Base-by-base conservation (phyloP, 2,797 vertebrate genomes). In the Sebastes diaconus region DNA sequence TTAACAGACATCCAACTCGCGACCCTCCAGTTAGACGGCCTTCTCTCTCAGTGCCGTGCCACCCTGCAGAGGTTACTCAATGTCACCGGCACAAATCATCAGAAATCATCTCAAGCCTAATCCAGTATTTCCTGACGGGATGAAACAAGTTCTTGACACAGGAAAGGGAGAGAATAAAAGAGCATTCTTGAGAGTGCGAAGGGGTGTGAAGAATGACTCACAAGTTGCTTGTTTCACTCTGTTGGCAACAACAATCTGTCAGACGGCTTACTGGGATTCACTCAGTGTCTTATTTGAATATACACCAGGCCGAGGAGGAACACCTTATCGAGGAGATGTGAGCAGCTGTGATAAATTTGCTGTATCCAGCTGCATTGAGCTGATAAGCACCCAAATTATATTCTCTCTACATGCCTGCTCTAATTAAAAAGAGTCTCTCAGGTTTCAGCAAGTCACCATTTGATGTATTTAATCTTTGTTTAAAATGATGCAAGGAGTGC, bases 341-440 rank as follows among this genome's bases (percentile, higher is more conserved):
- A 93, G 91, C 84, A 80, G 73, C 76, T 73, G 84, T 79, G 91
- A 95, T 93, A 92, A 86, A 90, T 92, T 81, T 68, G 83, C 85
- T 84, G 89, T 85, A 90, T 90, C 84, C 91, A 90, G 90, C 94
- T 95, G 94, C 89, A 89, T 81, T 73, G 55, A 78, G 88, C 90
- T 88, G 94, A 95, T 95, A 95, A 95, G 90, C 75, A 42, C 87
- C 81, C 77, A 93, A 90, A 94, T 94, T 86, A 89, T 91, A 90
- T 88, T 90, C 90, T 88, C 88, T 78, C 87, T 89, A 84, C 91
- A 86, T 87, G 89, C 85, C 77, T 71, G 83, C 88, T 79, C 88
- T 92, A 94, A 95, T 95, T 94, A 94, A 95, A 95, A 94, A 84
- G 68, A 81, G 85, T 88, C 88, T 92, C 88, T 78, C 84, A 92